Conservation (phyloP, 2,797 vertebrate species). For the Cyprinella venusta region DNA sequence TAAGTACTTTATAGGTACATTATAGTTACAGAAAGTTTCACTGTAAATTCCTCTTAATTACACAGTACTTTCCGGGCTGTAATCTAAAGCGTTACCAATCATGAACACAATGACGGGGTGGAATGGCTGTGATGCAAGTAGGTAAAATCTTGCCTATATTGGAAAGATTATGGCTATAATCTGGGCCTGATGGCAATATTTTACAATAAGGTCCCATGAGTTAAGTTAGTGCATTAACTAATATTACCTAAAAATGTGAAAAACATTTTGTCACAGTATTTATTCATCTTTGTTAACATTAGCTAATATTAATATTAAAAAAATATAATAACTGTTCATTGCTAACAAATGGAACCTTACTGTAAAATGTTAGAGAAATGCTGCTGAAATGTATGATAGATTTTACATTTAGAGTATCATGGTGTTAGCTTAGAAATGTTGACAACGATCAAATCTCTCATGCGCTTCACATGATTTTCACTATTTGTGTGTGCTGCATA, state of each 20-base stretch:
- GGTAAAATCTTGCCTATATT: no score
- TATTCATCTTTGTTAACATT: neutral
- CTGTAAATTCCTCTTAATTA: no score
- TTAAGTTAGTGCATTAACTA: neutral
- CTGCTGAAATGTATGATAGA: neutral
- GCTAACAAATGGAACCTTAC: neutral
- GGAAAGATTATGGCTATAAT: no score
- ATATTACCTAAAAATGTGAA: neutral
- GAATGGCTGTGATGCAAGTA: no score
- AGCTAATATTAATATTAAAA: neutral
- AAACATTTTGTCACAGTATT: neutral
- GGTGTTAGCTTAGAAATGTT: neutral
- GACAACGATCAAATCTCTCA: constrained; percentile 4
- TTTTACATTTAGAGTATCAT: constrained; percentile 7
- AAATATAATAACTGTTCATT: neutral
- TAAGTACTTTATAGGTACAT: no score
- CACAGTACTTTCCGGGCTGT: no score
- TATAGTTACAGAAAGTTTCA: no score
- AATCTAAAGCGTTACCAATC: no score
- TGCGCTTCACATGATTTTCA: no score
- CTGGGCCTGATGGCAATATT: neutral
- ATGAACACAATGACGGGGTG: no score
- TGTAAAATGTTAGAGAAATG: constrained; percentile 1
- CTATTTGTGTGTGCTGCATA: neutral
- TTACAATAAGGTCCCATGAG: neutral